Base-by-base conservation (phyloP, 2,888 invertebrate genomes). In the Sarcophaga caerulescens region DNA sequence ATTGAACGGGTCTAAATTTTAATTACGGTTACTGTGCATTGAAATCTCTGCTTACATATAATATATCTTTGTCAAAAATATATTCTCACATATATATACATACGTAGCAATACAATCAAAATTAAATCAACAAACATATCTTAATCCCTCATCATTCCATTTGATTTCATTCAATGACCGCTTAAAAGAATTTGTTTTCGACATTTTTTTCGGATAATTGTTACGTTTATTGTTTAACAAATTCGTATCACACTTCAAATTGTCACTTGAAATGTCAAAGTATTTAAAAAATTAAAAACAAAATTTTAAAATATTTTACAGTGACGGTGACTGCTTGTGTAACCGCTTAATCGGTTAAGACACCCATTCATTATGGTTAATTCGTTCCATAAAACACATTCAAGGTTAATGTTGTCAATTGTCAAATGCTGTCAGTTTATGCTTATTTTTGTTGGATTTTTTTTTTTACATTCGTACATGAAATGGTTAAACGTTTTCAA, bases 351-450 rank as follows among this genome's bases (percentile, higher is more conserved):
- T 52, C 52, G 90, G 82, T 89, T 52, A 52, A 52, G 52, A 52
- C 52, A 52, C 52, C 52, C 52, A 52, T 52, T 52, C 17, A 52
- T 52, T 52, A 14, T 0, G 35, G 4, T 14, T 52, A 52, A 52
- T 52, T 52, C 52, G 52, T 52, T 52, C 17, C 52, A 52, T 14
- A 14, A 52, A 14, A 17, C 1, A 52, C 87, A 87, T 89, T 92
- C 92, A 92, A 92, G 92, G 92, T 91, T 90, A 90, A 84, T 88
- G 88, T 90, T 91, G 91, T 90, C 90, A 89, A 89, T 89, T 92
- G 90, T 90, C 92, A 90, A 10, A 89, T 90, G 89, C 88, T 11
- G 62, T 78, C 62, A 75, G 25, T 69, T 79, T 19, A 69, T 8
- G 3, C 63, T 23, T 71, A 57, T 25, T 47, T 78, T 62, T 4